These are phyloP conservation scores for Pocillopora meandrina DNA, from an alignment of 92 coral and sea anemone species.

Conservation along the genomic window DNA sequence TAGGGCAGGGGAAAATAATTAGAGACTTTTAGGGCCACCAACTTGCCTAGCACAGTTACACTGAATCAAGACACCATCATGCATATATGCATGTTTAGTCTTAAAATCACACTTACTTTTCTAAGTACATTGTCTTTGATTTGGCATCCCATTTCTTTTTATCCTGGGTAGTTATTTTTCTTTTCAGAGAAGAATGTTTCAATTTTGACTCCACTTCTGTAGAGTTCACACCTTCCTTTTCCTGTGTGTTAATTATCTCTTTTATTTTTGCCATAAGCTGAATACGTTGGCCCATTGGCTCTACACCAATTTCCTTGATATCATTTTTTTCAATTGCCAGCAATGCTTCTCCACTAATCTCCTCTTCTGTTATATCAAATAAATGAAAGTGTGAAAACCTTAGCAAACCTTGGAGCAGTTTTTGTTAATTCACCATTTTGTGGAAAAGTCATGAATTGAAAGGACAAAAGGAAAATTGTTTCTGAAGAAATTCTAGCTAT, in stretches of 20 bases:
- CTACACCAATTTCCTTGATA: constrained; percentile 2
- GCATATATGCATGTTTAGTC: background rate
- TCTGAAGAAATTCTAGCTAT: too few relatives aligned
- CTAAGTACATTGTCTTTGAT: constrained; percentile 7
- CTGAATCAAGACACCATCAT: background rate
- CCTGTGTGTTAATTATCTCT: background rate
- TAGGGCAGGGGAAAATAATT: constrained; percentile 8
- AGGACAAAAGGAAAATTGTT: too few relatives aligned
- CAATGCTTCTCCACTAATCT: constrained; percentile 15
- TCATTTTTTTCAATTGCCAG: constrained; percentile 13
- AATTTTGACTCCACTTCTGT: constrained; percentile 11
- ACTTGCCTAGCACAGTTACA: background rate
- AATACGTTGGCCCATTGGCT: constrained; percentile 17
- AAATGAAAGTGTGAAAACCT: background rate
- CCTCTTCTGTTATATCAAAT: constrained; percentile 4
- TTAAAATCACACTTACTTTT: constrained; percentile 18
- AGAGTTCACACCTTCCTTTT: background rate
- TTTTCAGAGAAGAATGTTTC: background rate
- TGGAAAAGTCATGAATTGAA: too few relatives aligned
- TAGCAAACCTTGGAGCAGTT: background rate
- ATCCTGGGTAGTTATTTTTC: constrained; percentile 5
- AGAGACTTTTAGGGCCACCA: constrained; percentile 35
- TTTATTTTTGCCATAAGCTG: constrained; percentile 14
- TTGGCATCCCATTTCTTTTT: constrained; percentile 14
- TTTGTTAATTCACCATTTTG: background rate